Evolutionary conservation across 1,140 invertebrate species (phyloP).

Genomic region (Riptortus pedestris): DNA sequence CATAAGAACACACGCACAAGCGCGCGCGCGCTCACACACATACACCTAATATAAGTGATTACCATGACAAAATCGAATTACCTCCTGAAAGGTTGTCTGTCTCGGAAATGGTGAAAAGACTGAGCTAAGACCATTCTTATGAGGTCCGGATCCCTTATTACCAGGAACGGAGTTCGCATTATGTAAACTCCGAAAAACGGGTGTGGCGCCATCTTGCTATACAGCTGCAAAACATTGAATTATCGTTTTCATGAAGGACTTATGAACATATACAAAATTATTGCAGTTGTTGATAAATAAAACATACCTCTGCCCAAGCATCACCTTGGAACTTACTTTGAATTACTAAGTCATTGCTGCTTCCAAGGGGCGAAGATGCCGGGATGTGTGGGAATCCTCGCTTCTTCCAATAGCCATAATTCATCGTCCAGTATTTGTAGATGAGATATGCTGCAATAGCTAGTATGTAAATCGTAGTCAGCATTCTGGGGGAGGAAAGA

Average conservation of each 20-base stretch:
- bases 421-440: constrained; percentile 38
- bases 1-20: too few species aligned
- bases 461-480: neutral
- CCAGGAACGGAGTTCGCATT: neutral
- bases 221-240: neutral
- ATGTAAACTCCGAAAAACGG: neutral
- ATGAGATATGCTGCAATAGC: neutral
- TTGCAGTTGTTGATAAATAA: neutral
- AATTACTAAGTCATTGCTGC: neutral
- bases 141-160: neutral
- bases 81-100: constrained; percentile 8
- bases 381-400: constrained; percentile 34
- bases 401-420: constrained; percentile 38
- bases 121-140: neutral
- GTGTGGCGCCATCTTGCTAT: neutral
- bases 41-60: too few species aligned
- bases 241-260: too few species aligned
- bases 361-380: constrained; percentile 24
- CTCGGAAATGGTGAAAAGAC: neutral
- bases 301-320: neutral
- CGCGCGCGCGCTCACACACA: too few species aligned
- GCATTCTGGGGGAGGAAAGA: neutral
- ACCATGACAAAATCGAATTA: too few species aligned
- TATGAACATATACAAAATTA: neutral
- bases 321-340: neutral